Conservation (phyloP, 92 coral and sea anemone genomes). For the Porites divaricata region DNA sequence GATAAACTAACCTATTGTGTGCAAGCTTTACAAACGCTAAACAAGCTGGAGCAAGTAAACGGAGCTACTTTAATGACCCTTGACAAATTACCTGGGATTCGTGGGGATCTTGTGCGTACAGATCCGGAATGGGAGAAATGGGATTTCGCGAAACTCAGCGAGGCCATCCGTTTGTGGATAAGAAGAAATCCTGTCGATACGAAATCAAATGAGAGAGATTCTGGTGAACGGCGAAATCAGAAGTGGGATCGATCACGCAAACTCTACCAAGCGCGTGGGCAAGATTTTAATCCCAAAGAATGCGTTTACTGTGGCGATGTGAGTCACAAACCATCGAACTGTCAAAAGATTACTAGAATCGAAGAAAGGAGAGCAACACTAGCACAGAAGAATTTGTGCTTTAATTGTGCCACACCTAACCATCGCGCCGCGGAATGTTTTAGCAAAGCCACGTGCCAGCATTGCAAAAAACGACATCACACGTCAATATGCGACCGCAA, state of each 20-base stretch:
- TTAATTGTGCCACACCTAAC: no score
- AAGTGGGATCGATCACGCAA: constrained; percentile 9
- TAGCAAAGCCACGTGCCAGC: constrained; percentile 1
- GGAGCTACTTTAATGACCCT: background rate
- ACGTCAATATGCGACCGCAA: constrained; percentile 18
- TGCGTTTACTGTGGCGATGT: constrained; percentile 9
- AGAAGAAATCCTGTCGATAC: background rate
- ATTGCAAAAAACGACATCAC: constrained; percentile 28
- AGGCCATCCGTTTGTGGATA: constrained; percentile 4
- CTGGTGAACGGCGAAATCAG: background rate
- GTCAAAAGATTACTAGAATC: background rate
- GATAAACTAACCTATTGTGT: background rate
- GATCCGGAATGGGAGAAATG: constrained; percentile 11
- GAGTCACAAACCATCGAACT: constrained; percentile 11
- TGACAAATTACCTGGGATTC: constrained; percentile 15
- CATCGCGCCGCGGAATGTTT: constrained; percentile 33
- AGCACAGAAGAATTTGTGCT: no score
- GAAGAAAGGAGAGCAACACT: constrained; percentile 9
- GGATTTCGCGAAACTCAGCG: constrained; percentile 7
- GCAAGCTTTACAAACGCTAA: background rate
- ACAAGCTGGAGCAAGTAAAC: background rate
- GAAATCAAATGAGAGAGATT: background rate
- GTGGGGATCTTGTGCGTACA: constrained; percentile 11
- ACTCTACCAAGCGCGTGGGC: constrained; percentile 16
- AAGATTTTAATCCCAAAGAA: constrained; percentile 2